Percentiles rank a stretch among this genome's conserved stretches.
These are phyloP conservation scores for Nephrotoma guestfalica DNA, from an alignment of 2,888 invertebrate genomes.

Conservation along the genomic window DNA sequence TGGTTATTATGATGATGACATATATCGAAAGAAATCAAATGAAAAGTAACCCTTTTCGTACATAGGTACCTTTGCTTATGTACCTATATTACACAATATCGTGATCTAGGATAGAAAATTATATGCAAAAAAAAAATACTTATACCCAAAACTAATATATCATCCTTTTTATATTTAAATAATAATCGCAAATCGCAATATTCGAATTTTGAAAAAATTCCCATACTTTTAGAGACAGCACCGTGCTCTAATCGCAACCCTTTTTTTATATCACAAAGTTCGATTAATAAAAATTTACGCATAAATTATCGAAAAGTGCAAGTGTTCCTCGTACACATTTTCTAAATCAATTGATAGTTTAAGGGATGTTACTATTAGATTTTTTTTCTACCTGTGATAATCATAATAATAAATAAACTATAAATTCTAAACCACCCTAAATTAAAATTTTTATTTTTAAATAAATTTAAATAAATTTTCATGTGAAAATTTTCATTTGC, in stretches of 20 bases:
- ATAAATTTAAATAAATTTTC: neutral
- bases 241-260: neutral
- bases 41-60: neutral
- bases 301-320: neutral
- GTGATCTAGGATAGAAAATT: neutral
- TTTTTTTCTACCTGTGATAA: neutral
- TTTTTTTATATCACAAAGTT: neutral
- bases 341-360: neutral
- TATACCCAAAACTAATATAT: neutral
- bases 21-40: neutral
- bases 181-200: neutral
- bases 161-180: neutral
- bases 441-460: neutral
- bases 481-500: neutral
- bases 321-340: neutral
- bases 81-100: neutral
- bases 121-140: neutral
- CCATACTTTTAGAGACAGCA: neutral
- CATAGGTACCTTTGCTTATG: neutral
- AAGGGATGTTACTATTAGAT: neutral
- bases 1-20: neutral
- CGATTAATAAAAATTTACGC: neutral
- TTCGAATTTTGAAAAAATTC: neutral
- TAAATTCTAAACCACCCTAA: neutral
- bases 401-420: neutral